Conservation (phyloP, 2,113 vertebrate genomes). For the Cynopterus brachyotis region DNA sequence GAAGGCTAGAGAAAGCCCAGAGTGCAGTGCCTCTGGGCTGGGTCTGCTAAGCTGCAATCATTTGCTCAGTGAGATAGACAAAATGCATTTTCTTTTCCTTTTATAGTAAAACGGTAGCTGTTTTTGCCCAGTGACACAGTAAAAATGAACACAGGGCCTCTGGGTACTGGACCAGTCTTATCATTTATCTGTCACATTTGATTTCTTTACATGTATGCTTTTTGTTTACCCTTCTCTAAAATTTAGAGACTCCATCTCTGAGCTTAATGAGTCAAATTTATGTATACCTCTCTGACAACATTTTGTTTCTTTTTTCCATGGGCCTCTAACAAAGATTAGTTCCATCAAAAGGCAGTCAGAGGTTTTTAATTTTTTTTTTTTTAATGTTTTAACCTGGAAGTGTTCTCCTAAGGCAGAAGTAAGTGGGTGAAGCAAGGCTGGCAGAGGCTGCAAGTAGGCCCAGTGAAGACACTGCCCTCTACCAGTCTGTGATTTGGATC, state of each 20-base stretch:
- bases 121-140: slow-evolving; percentile 11
- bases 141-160: slow-evolving; percentile 10
- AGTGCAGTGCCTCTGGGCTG: neutral
- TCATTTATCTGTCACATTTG: slow-evolving; percentile 49
- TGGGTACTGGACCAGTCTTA: neutral
- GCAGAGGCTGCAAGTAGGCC: neutral
- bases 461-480: fast-evolving
- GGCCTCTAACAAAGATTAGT: neutral
- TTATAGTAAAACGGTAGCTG: slow-evolving; percentile 60
- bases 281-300: neutral
- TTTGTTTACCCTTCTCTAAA: slow-evolving; percentile 13
- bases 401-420: neutral
- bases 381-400: neutral
- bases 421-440: fast-evolving
- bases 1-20: neutral
- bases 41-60: neutral
- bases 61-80: slow-evolving; percentile 52
- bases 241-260: neutral
- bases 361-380: neutral
- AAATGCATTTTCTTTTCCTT: slow-evolving; percentile 65
- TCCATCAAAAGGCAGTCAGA: neutral
- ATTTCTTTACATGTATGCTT: neutral
- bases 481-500: slow-evolving; percentile 65
- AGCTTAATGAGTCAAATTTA: neutral
- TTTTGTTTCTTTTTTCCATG: neutral